Base-by-base conservation (phyloP, 2,888 invertebrate species). In the Anthrax anthrax region DNA sequence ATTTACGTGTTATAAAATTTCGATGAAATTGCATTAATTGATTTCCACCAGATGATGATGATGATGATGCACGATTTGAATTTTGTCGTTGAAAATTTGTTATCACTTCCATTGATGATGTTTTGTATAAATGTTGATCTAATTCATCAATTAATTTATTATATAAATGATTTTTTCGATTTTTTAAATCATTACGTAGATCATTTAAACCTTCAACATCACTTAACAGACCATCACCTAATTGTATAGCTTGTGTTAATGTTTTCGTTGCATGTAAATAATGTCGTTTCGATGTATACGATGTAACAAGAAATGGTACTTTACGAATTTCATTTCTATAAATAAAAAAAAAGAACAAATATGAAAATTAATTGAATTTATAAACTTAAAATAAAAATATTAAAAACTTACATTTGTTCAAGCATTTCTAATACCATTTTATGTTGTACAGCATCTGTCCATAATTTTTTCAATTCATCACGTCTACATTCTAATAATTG, bases 391-490 rank as follows among this genome's bases (percentile, higher is more conserved):
- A 41, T 39, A 46, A 10, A 16, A 18, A 18, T 39, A 18, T 36
- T 39, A 18, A 42, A 43, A 2, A 51, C 60, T 56, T 56, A 68
- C 68, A 95, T 90, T 69, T 94, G 87, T 56, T 92, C 87, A 39
- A 96, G 69, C 69, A 95, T 78, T 54, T 85, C 78, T 38, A 94
- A 67, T 47, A 91, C 86, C 61, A 92, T 84, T 61, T 91, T 90
- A 60, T 96, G 94, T 60, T 97, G 92, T n/a, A 96, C 78, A 1
- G 92, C 90, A 65, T 96, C 95, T 8, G 88, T 75, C 94, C 96
- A 97, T 47, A 97, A 73, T 54, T 91, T 83, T 58, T 88, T 82
- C 49, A 98, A 71, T 63, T 97, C 97, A 59, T 95, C 95, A 36
- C 94, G 75, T 46, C 91, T 80, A 65, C 95, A 87, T 51, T 90